Evolutionary conservation across 2,797 vertebrate genomes (phyloP).

Genomic region (Rhabdophis nuchalis): DNA sequence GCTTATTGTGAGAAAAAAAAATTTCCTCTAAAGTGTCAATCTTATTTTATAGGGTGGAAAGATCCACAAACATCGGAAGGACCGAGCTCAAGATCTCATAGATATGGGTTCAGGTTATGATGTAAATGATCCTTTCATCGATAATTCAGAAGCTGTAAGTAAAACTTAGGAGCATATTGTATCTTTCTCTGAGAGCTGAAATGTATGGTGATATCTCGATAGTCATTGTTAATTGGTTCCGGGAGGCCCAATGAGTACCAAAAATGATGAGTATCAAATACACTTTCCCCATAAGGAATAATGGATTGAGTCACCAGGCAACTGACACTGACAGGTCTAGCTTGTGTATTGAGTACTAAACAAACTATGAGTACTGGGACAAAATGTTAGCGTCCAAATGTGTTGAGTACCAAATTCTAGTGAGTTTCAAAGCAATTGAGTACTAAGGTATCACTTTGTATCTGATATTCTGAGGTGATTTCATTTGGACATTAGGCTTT

Average conservation of each 20-base stretch:
- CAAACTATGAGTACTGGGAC: not conserved
- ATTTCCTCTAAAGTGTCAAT: slow-evolving; percentile 21
- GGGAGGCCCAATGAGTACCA: not conserved
- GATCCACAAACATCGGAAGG: slow-evolving; percentile 87
- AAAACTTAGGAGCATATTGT: slow-evolving; percentile 9
- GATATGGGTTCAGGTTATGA: slow-evolving; percentile 98
- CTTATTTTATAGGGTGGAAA: slow-evolving; percentile 77
- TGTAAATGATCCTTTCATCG: slow-evolving; percentile 96
- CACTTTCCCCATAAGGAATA: not conserved
- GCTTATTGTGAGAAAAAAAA: too few relatives aligned
- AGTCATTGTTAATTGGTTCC: not conserved
- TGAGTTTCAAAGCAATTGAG: not conserved
- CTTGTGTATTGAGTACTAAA: not conserved
- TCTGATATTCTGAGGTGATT: not conserved
- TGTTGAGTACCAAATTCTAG: not conserved
- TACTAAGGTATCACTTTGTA: not conserved
- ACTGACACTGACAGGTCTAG: not conserved
- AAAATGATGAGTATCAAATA: not conserved
- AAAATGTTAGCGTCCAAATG: not conserved
- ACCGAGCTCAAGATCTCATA: slow-evolving; percentile 95
- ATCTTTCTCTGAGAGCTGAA: not conserved
- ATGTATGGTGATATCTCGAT: not conserved
- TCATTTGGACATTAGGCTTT: not conserved
- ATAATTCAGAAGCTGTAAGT: slow-evolving; percentile 98
- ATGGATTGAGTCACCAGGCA: not conserved